Evolutionary conservation across 1,140 invertebrate species (phyloP).

Genomic region (Bombus polaris): DNA sequence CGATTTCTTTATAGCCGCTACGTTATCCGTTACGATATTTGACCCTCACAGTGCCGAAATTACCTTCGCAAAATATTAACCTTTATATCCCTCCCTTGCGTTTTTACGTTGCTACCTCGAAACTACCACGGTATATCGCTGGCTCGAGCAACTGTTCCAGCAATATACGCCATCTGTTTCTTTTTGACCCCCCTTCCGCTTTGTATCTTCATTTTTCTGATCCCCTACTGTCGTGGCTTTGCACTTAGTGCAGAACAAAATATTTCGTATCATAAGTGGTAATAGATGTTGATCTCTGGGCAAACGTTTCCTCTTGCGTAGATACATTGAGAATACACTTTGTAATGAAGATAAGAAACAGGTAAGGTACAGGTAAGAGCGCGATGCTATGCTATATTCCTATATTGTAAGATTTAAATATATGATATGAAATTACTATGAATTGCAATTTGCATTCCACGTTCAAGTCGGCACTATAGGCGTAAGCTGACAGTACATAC

Average conservation of each 20-base stretch:
- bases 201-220: background rate
- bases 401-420: background rate
- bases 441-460: too few species aligned
- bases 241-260: background rate
- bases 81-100: slow-evolving; percentile 17
- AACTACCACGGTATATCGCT: background rate
- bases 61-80: slow-evolving; percentile 43
- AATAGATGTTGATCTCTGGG: too few species aligned
- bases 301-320: background rate
- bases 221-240: too few species aligned
- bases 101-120: background rate
- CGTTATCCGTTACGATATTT: slow-evolving; percentile 54
- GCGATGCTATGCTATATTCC: background rate
- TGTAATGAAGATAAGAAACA: background rate
- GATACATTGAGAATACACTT: background rate
- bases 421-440: too few species aligned
- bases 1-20: slow-evolving; percentile 33
- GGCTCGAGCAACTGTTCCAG: background rate
- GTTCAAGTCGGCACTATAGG: too few species aligned
- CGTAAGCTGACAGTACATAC: too few species aligned
- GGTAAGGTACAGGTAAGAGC: background rate
- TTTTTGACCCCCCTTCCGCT: background rate
- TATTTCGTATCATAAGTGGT: background rate
- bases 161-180: background rate
- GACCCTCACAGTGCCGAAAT: slow-evolving; percentile 6